Evolutionary conservation across 2,113 vertebrate genomes (phyloP), one percentile per base, ranked within the genome.

Genomic region (Pomatostomus ruficeps): DNA sequence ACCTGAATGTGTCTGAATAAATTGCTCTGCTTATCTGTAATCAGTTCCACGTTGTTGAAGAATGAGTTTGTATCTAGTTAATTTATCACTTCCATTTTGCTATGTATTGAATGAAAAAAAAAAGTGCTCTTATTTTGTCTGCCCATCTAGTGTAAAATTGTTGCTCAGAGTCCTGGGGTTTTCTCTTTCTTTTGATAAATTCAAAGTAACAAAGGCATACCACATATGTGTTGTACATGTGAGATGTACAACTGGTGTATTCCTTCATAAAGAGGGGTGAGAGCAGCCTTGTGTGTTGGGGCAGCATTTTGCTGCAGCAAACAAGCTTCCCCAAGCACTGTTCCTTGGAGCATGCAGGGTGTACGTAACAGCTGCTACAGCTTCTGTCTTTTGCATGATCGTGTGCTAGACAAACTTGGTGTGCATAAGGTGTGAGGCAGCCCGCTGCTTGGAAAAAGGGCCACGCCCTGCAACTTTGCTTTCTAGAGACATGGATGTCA

Each of bases 1-100:
- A 21, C 76, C 42, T 94, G 58, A 92, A 87, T 78, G 22, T 57
- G 33, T 68, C 49, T 84, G 76, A 74, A 67, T 91, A 79, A 85
- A 75, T 90, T 2, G 1, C 36, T 57, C n/a, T 84, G 28, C 40
- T 72, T 89, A 40, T 89, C 61, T 88, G 38, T 92, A 92, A 86
- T 93, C 72, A 74, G 68, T 79, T 73, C 33, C 43, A 43, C 54
- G 46, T 90, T 93, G 75, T 76, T 54, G n/a, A 89, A 84, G 25
- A 95, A 61, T 23, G 36, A 52, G 25, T 61, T 76, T 86, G 21
- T 77, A 55, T 83, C 26, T 54, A 81, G 79, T 42, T 67, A 86
- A 77, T 88, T 85, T 72, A 77, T 67, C 5, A 13, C 42, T 91
- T 74, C 61, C 8, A 36, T 68, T 91, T 88, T 85, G 33, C 36